Percentiles rank a stretch among this genome's conserved stretches.
phyloP scores from a whole-genome alignment of 2,797 vertebrate genomes.

The Artibeus lituratus region DNA sequence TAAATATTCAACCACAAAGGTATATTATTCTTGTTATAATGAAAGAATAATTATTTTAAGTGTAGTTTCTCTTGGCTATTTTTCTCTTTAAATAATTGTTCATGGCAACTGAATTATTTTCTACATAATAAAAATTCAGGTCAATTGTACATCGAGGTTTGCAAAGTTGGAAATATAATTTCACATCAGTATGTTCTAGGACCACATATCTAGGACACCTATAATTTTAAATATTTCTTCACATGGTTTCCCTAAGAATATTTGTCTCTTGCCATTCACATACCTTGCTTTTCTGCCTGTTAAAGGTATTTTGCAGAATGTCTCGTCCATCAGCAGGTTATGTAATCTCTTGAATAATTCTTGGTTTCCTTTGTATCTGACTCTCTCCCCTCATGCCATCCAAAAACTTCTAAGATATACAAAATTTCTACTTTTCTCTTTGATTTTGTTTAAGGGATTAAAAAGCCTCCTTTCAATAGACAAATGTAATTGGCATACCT shows the following conservation, averaged over 20 bases:
- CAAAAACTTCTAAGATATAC: not conserved
- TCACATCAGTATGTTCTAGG: not conserved
- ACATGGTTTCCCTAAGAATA: not conserved
- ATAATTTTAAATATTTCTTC: constrained; percentile 17
- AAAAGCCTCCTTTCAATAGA: constrained; percentile 2
- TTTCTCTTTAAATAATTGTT: not conserved
- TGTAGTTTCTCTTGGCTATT: not conserved
- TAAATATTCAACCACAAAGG: not conserved
- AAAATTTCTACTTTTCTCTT: not conserved
- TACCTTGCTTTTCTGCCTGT: not conserved
- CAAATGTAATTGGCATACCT: not conserved
- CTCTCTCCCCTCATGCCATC: not conserved
- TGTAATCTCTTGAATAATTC: not conserved
- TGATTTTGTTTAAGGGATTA: not conserved
- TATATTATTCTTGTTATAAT: not conserved
- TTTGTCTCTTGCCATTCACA: not conserved
- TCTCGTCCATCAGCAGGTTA: not conserved
- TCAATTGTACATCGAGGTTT: not conserved
- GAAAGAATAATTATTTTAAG: not conserved
- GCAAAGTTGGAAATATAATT: constrained; percentile 16
- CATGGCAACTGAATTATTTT: not conserved
- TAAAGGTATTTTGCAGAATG: not conserved
- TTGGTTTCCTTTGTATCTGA: not conserved
- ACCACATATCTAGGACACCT: not conserved
- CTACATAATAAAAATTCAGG: constrained; percentile 22